Evolutionary conservation across 2,888 invertebrate species (phyloP).

Genomic region (Unio delphinus): DNA sequence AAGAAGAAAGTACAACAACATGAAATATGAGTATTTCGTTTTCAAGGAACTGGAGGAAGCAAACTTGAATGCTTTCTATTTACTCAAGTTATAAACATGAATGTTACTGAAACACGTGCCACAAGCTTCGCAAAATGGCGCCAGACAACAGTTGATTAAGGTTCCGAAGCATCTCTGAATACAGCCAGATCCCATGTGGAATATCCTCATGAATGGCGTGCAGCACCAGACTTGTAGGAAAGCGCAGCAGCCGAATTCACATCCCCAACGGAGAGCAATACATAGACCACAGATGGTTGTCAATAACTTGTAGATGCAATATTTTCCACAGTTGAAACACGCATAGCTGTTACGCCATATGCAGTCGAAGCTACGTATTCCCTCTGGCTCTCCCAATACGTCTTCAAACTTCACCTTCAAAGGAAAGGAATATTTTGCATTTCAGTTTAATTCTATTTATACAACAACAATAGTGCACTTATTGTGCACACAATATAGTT

Average conservation of each 20-base stretch:
- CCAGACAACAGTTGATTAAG: conserved; percentile 72
- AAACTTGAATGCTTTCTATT: no score
- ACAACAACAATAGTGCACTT: no score
- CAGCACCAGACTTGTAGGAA: conserved; percentile 81
- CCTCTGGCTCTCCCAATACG: conserved; percentile 60
- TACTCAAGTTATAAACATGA: no score
- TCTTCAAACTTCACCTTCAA: conserved; percentile 51
- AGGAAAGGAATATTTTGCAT: not conserved
- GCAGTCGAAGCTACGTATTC: conserved; percentile 75
- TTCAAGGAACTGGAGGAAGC: no score
- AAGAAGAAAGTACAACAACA: no score
- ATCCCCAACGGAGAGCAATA: conserved; percentile 76
- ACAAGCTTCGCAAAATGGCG: conserved; percentile 79
- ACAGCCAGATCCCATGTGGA: no score
- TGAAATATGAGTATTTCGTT: no score
- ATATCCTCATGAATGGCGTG: conserved; percentile 79
- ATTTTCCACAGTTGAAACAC: conserved; percentile 78
- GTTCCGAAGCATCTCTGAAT: conserved; percentile 70
- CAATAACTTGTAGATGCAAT: conserved; percentile 80
- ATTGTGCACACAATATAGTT: no score
- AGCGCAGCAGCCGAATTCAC: conserved; percentile 74
- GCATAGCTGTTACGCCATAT: conserved; percentile 79
- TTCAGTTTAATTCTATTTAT: not conserved
- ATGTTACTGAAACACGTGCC: conserved; percentile 57
- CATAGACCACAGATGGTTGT: conserved; percentile 80